phyloP scores from a whole-genome alignment of 2,113 vertebrate species.

The Probosciger aterrimus region DNA sequence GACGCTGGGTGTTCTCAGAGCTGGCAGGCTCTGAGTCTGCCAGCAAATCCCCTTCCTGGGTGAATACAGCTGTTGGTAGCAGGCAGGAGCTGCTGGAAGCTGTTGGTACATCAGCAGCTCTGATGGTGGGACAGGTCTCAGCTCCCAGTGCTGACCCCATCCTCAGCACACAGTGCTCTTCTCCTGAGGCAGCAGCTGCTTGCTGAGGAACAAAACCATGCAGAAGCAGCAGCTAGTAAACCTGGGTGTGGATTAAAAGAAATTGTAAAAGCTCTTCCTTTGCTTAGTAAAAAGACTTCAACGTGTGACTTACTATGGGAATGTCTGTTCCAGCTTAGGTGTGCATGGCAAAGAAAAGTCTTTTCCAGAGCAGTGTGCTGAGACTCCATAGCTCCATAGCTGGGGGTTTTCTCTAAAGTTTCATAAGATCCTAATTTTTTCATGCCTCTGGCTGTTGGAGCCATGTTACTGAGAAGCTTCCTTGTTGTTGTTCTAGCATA shows the following conservation, averaged over 20 bases:
- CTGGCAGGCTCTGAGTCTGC: background rate
- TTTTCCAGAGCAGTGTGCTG: background rate
- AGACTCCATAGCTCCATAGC: background rate
- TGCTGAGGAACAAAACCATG: background rate
- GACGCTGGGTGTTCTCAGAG: background rate
- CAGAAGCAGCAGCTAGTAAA: background rate
- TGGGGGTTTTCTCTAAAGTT: background rate
- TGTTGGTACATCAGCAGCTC: background rate
- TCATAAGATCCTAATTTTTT: background rate
- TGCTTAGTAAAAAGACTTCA: background rate
- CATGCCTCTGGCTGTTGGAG: background rate
- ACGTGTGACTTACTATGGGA: no score
- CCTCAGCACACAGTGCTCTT: accelerated
- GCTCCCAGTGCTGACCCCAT: background rate
- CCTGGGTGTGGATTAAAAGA: background rate
- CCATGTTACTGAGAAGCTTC: background rate
- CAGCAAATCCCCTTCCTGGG: background rate
- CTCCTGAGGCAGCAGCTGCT: background rate
- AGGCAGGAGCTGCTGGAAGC: background rate
- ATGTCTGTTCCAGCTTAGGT: background rate
- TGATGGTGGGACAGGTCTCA: background rate
- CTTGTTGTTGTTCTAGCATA: background rate
- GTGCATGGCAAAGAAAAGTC: background rate
- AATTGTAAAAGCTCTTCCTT: background rate
- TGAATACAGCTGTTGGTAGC: background rate